Evolutionary conservation across 2,888 invertebrate species (phyloP), one percentile per base, ranked within the genome.

Genomic region (Lacanobia oleracea): DNA sequence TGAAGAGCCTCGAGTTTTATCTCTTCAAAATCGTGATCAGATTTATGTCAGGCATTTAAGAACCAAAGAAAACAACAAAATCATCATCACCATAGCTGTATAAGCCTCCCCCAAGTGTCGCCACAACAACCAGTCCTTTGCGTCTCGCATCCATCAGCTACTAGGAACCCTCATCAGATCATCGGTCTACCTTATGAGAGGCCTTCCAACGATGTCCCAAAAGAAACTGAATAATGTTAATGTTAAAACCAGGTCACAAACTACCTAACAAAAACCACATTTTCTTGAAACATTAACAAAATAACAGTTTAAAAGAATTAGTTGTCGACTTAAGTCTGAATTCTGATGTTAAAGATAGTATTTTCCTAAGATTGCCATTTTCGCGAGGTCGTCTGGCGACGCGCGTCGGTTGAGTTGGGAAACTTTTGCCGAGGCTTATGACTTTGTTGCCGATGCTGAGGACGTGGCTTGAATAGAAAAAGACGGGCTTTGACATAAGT

Each of bases 381-480:
- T 59, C 56, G 59, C 66, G 67, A 79, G 72, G 73, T 82, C 79
- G 77, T 63, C 76, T 70, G 63, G 60, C 53, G 60, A 27, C 67
- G 64, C 74, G 72, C 45, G 67, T 64, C 80, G 70, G 67, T 60
- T 72, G 79, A 85, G 70, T 84, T 86, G 43, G 48, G 18, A 82
- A 87, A 87, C 78, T 88, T 86, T 81, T 51, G 75, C 70, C 67
- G 67, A 77, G 84, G 88, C 88, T 90, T 90, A 89, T 84, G 86
- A 89, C 88, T 89, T 88, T 75, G 83, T 65, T 81, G 81, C 74
- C 66, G 72, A 51, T 81, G 81, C 75, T 62, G 72, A 51, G 73
- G 59, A 82, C 87, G 86, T 85, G 86, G 72, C 10, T 6, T 1
- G 86, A 84, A 85, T 86, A 45, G 21, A 69, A 51, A 86, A 80